Evolutionary conservation across 2,797 vertebrate genomes (phyloP), one percentile per base, ranked within the genome.

Genomic region (Anniella stebbinsi): DNA sequence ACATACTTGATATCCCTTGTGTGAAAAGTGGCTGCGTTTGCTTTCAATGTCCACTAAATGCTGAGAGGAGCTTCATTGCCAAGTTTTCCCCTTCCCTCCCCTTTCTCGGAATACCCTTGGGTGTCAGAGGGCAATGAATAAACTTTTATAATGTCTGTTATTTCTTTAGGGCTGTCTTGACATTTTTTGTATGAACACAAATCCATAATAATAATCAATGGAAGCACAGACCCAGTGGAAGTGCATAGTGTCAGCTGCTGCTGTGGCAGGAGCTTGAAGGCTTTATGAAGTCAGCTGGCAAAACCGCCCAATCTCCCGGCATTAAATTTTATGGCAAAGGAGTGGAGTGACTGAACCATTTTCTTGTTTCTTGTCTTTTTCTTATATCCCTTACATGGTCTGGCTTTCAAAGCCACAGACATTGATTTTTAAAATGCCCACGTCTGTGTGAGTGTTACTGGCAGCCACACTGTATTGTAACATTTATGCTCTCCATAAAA

Each of bases 201-300:
- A 95, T 96, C 90, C 89, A 60, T 69, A 84, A 90, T 93, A 90
- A 84, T 91, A 92, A 92, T 95, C 93, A 93, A 92, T 95, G 91
- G 94, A 90, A 92, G 67, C 36, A 69, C 83, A 86, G 70, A 92
- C 93, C 89, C 93, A 38, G 87, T 93, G 91, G 92, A 95, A 94
- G 89, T 23, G 2, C 90, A 89, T 86, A 83, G 90, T 96, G 92
- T 96, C 88, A 95, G 84, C 91, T 95, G 60, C 91, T 95, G 60
- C 90, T 91, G 66, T 88, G 2, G 9, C 66, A 69, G 81, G 91
- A 86, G 75, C 88, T 93, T 92, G 93, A 96, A 95, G 83, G 84
- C 88, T 94, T 96, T 96, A 95, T 95, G 96, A 96, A 96, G 89
- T 96, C 91, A 95, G 80, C 82, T 96, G 91, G 72, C 92, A 94